These are phyloP conservation scores for Beaufortia kweichowensis DNA, from an alignment of 2,113 vertebrate species.

Conservation along the genomic window DNA sequence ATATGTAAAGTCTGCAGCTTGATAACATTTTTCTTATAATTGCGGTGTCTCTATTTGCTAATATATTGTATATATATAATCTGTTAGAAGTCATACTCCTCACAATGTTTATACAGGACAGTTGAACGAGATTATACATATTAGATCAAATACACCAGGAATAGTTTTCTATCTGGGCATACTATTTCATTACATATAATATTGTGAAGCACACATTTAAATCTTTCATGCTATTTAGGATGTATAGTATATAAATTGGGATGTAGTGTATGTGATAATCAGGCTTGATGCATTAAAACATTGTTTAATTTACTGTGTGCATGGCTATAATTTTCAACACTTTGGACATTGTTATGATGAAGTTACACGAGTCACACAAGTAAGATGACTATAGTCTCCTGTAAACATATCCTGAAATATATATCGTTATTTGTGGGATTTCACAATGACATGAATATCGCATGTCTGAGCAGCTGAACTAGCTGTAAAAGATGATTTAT, in stretches of 20 bases:
- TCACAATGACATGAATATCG: no score
- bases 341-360: no score
- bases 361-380: no score
- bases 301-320: background rate
- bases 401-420: no score
- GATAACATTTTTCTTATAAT: background rate
- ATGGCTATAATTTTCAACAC: background rate
- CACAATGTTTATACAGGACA: no score
- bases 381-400: no score
- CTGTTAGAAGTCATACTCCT: no score
- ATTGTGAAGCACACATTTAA: no score
- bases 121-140: no score
- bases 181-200: background rate
- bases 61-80: background rate
- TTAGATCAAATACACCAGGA: no score
- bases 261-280: background rate
- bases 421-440: no score
- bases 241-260: background rate
- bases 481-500: slow-evolving; percentile 13
- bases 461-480: background rate
- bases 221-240: background rate
- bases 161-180: background rate
- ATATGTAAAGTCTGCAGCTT: background rate
- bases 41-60: background rate
- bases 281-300: background rate